Conservation (phyloP, 2,113 vertebrate species). For the Butorides virescens region DNA sequence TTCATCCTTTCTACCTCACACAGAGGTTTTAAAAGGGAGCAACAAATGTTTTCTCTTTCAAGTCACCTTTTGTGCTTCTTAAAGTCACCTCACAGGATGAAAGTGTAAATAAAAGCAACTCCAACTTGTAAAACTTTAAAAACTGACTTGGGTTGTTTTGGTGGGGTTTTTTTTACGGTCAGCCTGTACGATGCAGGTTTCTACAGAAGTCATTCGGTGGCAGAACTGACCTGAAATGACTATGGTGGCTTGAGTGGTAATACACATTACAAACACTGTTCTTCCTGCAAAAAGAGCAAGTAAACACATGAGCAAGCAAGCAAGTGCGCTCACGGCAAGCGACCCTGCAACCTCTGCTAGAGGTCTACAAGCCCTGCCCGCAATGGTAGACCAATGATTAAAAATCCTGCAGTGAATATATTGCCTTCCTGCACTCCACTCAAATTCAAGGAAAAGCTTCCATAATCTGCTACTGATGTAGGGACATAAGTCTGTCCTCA, state of each 20-base stretch:
- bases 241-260: neutral
- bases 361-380: neutral
- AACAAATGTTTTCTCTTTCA: neutral
- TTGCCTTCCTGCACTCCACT: neutral
- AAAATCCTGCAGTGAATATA: neutral
- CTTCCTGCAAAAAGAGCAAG: neutral
- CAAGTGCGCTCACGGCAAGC: neutral
- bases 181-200: neutral
- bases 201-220: neutral
- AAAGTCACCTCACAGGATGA: neutral
- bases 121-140: neutral
- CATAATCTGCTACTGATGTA: neutral
- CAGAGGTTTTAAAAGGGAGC: neutral
- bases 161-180: neutral
- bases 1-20: neutral
- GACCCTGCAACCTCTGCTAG: neutral
- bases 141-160: neutral
- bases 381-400: neutral
- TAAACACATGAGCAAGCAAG: neutral
- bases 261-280: neutral
- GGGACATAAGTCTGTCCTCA: fast-evolving
- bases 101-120: neutral
- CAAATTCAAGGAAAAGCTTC: neutral
- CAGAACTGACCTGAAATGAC: neutral
- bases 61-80: neutral